phyloP scores from a whole-genome alignment of 2,888 invertebrate species.

The Drosophila bunnanda region DNA sequence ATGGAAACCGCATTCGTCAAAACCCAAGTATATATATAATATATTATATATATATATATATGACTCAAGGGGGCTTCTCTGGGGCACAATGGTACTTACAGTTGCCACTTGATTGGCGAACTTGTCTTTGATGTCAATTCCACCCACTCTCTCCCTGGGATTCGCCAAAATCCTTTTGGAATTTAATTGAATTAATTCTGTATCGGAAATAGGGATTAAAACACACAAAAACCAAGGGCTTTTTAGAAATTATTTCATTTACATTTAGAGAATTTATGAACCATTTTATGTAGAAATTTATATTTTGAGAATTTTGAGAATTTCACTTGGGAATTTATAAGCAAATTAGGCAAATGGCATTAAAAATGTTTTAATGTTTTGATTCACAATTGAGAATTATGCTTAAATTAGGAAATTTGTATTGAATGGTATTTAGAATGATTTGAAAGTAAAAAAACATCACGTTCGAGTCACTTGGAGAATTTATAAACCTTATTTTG shows the following conservation, averaged over 20 bases:
- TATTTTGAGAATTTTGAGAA: no score
- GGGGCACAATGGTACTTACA: conserved; percentile 30
- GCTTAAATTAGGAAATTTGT: no score
- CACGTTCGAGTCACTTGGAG: no score
- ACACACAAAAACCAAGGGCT: not conserved
- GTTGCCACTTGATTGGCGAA: conserved; percentile 38
- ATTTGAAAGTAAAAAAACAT: no score
- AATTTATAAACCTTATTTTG: no score
- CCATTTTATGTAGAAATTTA: not conserved
- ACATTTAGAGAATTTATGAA: not conserved
- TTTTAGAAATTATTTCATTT: no score
- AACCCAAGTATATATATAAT: conserved; percentile 30
- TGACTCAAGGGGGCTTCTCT: conserved; percentile 35
- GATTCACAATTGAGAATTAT: no score
- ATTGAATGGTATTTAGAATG: no score
- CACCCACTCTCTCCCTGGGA: not conserved
- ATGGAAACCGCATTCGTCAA: conserved; percentile 46
- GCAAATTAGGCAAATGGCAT: not conserved
- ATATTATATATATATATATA: not conserved
- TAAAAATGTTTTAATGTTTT: no score
- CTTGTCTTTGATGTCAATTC: conserved; percentile 33
- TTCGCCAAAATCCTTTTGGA: conserved; percentile 11
- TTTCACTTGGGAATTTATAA: not conserved
- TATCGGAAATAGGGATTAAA: not conserved
- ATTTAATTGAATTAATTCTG: conserved; percentile 39